Evolutionary conservation across 2,888 invertebrate genomes (phyloP), one percentile per base, ranked within the genome.

Genomic region (Lysandra bellargus): DNA sequence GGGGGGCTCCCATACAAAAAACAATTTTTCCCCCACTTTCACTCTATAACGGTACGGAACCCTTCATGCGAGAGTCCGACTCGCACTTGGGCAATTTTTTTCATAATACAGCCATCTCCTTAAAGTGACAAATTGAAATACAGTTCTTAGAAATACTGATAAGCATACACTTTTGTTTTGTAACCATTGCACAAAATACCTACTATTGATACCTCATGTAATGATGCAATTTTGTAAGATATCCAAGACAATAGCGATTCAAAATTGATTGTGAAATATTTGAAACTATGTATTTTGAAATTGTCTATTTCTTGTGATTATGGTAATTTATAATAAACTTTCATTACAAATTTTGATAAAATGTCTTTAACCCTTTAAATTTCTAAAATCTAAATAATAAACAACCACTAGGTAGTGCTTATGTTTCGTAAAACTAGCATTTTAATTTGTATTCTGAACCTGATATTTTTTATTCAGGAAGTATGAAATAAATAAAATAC

Each of bases 71-170:
- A 0, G 23, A 23, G 23, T 23, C 23, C 23, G 23, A 23, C 23
- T 23, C 23, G 23, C 23, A 23, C 23, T 23, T 23, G 23, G 23
- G 23, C 23, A 0, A 23, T 23, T 23, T 23, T 23, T 23, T 23
- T 23, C 23, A 23, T 23, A 23, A 23, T 12, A 33, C 33, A 69
- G 3, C 30, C 64, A 33, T 69, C 33, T 69, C 30, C 4, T 7
- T 64, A 14, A 69, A 14, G 14, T 4, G 30, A 14, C 14, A 14
- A 69, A 69, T 69, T 33, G 30, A 12, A 5, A 69, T 37, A 33
- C 33, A 69, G 14, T 69, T 69, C 69, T 69, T 37, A 69, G 69
- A 69, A 69, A 69, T 69, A 17, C 17, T 69, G 33, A 69, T 69
- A 69, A 37, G 33, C 69, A 12, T n/a, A 64, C 2, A 64, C 64